Conservation (phyloP, 2,888 invertebrate species). For the Aphodius sticticus region DNA sequence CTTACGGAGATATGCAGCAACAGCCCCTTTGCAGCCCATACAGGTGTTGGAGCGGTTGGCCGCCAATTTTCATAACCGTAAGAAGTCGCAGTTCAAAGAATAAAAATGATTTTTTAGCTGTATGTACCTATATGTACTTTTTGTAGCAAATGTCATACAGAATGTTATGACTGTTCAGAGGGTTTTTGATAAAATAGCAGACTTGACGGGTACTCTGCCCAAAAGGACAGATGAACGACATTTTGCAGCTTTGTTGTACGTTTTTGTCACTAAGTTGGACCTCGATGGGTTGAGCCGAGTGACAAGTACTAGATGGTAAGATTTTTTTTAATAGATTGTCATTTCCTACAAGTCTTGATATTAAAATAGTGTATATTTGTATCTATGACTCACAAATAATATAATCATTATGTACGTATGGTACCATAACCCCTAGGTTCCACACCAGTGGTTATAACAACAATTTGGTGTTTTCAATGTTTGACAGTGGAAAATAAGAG, state of each 20-base stretch:
- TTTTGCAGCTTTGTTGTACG: slow-evolving; percentile 76
- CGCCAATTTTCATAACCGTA: slow-evolving; percentile 58
- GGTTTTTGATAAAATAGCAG: slow-evolving; percentile 60
- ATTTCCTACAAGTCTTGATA: too few species aligned
- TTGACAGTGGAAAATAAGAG: too few species aligned
- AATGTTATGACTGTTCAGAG: slow-evolving; percentile 69
- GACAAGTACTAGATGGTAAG: slow-evolving; percentile 61
- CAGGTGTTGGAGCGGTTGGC: slow-evolving; percentile 53
- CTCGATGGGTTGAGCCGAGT: slow-evolving; percentile 66
- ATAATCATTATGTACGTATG: too few species aligned
- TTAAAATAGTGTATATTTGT: too few species aligned
- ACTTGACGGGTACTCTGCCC: slow-evolving; percentile 56
- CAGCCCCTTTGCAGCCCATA: slow-evolving; percentile 54
- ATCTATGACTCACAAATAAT: too few species aligned
- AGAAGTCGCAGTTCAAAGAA: slow-evolving; percentile 41
- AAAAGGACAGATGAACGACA: slow-evolving; percentile 62
- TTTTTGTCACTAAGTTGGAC: slow-evolving; percentile 74
- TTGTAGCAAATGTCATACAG: slow-evolving; percentile 63
- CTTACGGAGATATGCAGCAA: slow-evolving; percentile 64
- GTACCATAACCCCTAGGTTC: too few species aligned
- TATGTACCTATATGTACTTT: not conserved
- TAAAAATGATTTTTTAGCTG: slow-evolving; percentile 4
- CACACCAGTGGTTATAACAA: too few species aligned
- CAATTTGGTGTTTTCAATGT: too few species aligned
- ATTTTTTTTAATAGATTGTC: slow-evolving; percentile 9